Conservation (phyloP, 2,113 vertebrate genomes). For the Sylvia atricapilla region DNA sequence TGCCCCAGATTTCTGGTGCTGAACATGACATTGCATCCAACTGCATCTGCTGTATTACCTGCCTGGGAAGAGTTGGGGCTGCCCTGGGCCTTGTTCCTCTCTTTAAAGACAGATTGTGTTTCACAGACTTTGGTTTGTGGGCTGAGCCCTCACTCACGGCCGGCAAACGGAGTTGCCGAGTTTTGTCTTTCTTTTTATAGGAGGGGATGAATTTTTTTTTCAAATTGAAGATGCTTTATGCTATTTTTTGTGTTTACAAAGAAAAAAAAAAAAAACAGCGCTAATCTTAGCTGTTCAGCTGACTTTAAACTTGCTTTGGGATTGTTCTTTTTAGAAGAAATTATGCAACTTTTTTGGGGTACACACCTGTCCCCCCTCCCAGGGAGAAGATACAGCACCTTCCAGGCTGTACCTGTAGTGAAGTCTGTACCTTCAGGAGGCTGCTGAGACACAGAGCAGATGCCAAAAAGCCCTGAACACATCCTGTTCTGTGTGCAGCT, state of each 20-base stretch:
- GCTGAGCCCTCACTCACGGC: neutral
- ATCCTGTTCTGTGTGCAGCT: neutral
- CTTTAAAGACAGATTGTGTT: neutral
- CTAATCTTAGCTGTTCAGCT: neutral
- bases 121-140: neutral
- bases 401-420: neutral
- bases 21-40: neutral
- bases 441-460: constrained; percentile 34
- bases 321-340: constrained; percentile 23
- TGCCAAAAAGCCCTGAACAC: neutral
- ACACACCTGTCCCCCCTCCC: neutral
- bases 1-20: constrained; percentile 13
- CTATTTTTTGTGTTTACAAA: constrained; percentile 60
- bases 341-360: neutral
- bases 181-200: neutral
- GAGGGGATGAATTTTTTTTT: neutral
- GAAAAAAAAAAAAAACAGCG: neutral
- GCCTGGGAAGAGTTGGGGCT: neutral
- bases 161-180: neutral
- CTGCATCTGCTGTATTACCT: neutral
- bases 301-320: constrained; percentile 27
- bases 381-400: neutral
- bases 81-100: neutral
- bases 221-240: constrained; percentile 64
- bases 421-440: neutral